Percentiles rank a stretch among this genome's conserved stretches.
Evolutionary conservation across 2,888 invertebrate species (phyloP).

Genomic region (Hermodice carunculata): DNA sequence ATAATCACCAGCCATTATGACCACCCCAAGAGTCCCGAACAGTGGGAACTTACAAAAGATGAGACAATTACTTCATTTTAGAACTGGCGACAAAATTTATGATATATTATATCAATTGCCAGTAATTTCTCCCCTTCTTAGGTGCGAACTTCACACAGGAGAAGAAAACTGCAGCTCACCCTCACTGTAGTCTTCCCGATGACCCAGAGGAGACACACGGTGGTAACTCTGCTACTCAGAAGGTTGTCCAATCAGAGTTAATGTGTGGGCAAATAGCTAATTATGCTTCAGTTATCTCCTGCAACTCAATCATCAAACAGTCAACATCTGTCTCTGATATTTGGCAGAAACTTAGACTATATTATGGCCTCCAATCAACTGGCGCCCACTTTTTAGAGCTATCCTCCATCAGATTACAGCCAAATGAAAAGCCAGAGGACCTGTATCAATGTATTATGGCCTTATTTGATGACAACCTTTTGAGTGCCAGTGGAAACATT

Average conservation of each 20-base stretch:
- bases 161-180: not conserved
- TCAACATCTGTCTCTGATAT: no score
- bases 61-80: conserved; percentile 2
- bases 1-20: no score
- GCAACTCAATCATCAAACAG: no score
- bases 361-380: no score
- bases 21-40: not conserved
- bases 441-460: not conserved
- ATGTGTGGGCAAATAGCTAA: no score
- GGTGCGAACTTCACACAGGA: not conserved
- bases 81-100: not conserved
- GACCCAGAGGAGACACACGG: no score
- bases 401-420: not conserved
- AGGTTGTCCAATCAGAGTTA: no score
- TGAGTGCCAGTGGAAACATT: not conserved
- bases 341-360: no score
- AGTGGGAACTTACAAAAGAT: not conserved
- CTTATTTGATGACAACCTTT: conserved; percentile 3
- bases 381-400: no score
- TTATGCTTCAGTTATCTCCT: no score
- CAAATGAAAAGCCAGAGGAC: not conserved
- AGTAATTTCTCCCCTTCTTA: not conserved
- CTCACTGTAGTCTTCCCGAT: not conserved
- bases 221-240: no score
- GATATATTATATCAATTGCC: not conserved